Conservation (phyloP, 2,888 invertebrate species). For the Hedychridium roseum region DNA sequence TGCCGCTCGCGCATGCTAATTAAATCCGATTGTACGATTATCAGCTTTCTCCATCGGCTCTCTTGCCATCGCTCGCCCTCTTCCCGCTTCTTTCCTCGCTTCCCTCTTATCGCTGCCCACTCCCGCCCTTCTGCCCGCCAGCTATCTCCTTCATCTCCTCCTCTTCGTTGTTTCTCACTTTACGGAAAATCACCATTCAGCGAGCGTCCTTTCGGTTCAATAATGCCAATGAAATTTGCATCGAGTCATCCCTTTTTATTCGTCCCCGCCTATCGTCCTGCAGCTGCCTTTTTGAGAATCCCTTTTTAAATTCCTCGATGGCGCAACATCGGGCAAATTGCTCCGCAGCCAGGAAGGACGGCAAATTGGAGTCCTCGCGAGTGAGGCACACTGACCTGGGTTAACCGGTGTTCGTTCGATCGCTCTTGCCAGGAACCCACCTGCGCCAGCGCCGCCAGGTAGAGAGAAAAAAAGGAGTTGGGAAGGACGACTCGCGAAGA, state of each 20-base stretch:
- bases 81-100: too few relatives aligned
- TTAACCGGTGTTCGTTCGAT: conserved; percentile 34
- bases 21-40: conserved; percentile 49
- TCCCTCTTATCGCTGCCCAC: conserved; percentile 50
- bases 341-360: conserved; percentile 30
- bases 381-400: conserved; percentile 45
- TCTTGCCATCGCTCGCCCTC: conserved; percentile 20
- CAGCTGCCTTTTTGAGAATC: conserved; percentile 4
- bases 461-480: neutral
- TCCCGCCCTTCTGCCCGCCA: conserved; percentile 38
- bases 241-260: too few relatives aligned
- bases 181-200: too few relatives aligned
- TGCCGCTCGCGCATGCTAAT: conserved; percentile 38
- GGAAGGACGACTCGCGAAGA: neutral
- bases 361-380: conserved; percentile 34
- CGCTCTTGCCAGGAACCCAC: conserved; percentile 2
- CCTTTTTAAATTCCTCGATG: conserved; percentile 18
- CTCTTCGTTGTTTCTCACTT: conserved; percentile 22
- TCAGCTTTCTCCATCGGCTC: conserved; percentile 48
- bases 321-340: conserved; percentile 17
- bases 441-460: neutral
- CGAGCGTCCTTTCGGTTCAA: too few relatives aligned
- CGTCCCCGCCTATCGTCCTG: too few relatives aligned
- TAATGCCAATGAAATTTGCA: neutral
- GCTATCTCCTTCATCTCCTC: conserved; percentile 17